Evolutionary conservation across 2,797 vertebrate genomes (phyloP).

Genomic region (Rhynchonycteris naso): DNA sequence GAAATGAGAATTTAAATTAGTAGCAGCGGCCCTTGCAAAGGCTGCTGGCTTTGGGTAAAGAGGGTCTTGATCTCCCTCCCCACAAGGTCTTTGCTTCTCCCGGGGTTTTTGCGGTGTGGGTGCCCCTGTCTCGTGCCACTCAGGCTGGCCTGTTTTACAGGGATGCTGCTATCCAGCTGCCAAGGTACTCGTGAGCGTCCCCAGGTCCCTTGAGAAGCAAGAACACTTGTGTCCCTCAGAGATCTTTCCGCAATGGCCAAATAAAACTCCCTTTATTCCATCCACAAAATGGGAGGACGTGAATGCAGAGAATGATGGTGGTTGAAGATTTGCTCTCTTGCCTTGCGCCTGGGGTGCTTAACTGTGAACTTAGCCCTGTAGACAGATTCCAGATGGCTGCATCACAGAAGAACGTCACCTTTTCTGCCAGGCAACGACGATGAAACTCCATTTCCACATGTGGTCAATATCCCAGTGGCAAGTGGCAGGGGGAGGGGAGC

Average conservation of each 20-base stretch:
- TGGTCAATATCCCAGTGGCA: neutral
- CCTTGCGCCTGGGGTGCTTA: constrained; percentile 13
- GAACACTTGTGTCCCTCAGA: constrained; percentile 38
- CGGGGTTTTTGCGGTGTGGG: constrained; percentile 58
- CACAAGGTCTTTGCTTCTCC: constrained; percentile 63
- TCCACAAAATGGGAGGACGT: neutral
- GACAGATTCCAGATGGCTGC: neutral
- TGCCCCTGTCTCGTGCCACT: constrained; percentile 72
- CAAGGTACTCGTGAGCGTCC: constrained; percentile 63
- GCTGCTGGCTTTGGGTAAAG: constrained; percentile 81
- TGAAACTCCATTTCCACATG: too few relatives aligned
- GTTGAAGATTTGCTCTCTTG: neutral
- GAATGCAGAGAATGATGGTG: neutral
- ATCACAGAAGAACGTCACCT: neutral
- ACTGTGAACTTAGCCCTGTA: constrained; percentile 16
- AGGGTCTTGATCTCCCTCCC: constrained; percentile 70
- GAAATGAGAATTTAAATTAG: constrained; percentile 86
- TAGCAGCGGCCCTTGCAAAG: constrained; percentile 82
- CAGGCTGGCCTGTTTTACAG: constrained; percentile 72
- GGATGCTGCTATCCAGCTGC: constrained; percentile 77
- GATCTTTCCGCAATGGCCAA: constrained; percentile 15
- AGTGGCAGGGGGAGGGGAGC: neutral
- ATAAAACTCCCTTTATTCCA: neutral
- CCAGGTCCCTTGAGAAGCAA: constrained; percentile 38
- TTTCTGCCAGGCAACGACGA: neutral